These are phyloP conservation scores for Echinops telfairi DNA, from an alignment of 2,113 vertebrate species.

Conservation along the genomic window DNA sequence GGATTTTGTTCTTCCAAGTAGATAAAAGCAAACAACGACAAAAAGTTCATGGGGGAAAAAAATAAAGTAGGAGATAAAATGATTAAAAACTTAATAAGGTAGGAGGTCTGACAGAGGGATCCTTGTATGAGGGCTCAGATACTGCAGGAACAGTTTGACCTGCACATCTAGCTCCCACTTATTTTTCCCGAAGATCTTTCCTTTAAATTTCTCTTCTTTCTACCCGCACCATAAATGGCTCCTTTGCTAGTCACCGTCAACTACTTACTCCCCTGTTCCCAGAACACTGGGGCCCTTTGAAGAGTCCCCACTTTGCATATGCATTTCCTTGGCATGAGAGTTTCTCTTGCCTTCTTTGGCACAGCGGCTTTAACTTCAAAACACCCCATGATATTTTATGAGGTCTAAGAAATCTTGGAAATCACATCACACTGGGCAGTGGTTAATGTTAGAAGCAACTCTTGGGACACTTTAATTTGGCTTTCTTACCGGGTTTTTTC, in stretches of 20 bases:
- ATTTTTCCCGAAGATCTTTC: neutral
- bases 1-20: neutral
- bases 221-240: rapidly evolving
- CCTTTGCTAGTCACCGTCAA: neutral
- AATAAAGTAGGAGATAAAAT: no score
- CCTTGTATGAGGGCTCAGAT: neutral
- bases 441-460: constrained; percentile 33
- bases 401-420: constrained; percentile 33
- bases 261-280: neutral
- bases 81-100: no score
- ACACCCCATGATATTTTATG: neutral
- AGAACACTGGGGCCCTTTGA: neutral
- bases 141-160: neutral
- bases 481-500: constrained; percentile 13
- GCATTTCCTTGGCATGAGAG: neutral
- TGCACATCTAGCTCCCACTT: neutral
- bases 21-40: neutral
- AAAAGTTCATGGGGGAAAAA: no score
- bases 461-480: constrained; percentile 20
- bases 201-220: neutral
- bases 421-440: neutral
- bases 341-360: neutral
- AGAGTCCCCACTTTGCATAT: neutral
- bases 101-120: neutral
- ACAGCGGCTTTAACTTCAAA: neutral